Evolutionary conservation across 2,797 vertebrate genomes (phyloP), one percentile per base, ranked within the genome.

Genomic region (Intellagama lesueurii): DNA sequence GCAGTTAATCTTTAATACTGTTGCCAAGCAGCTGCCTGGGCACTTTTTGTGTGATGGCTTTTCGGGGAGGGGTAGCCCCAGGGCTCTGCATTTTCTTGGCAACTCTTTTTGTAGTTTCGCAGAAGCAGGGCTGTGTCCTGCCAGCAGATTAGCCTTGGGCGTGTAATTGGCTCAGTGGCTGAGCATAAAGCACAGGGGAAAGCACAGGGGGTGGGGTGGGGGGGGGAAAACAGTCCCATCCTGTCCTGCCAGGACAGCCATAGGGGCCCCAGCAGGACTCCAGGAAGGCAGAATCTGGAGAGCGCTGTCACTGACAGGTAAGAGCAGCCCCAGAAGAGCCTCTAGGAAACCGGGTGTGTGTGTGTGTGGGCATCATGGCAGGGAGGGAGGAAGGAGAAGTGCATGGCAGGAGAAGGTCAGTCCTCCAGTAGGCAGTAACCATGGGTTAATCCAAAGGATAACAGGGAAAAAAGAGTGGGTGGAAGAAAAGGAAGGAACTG

Each of bases 121-220:
- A 30, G 81, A 82, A 68, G 73, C 83, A 70, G 14, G 82, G 77
- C 87, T 69, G 68, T 52, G 82, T n/a, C 70, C 79, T 82, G 83
- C 87, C 90, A 72, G 60, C 82, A 88, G 90, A 91, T 91, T 91
- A 91, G 87, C 30, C 5, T 40, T 11, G 49, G 83, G 90, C n/a
- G 32, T 49, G 83, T 83, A 72, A 88, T 89, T 88, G 90, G 90
- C 90, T 91, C 83, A n/a, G 35, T 49, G n/a, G 73, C 83, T 78
- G 40, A 88, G 64, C 83, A 86, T 91, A 91, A 89, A 91, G 35
- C 47, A 3, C 83, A 26, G 30, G 79, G 60, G 90, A 35, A 81
- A 28, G 35, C 78, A 66, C 72, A 40, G 28, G 72, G 83, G 24
- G 44, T 32, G 83, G 24, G 52, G 44, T 32, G 83, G 24, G 52